Percentiles rank a stretch among this genome's conserved stretches.
phyloP scores from a whole-genome alignment of 1,140 invertebrate species.

The Scaptodrosophila lebanonensis region DNA sequence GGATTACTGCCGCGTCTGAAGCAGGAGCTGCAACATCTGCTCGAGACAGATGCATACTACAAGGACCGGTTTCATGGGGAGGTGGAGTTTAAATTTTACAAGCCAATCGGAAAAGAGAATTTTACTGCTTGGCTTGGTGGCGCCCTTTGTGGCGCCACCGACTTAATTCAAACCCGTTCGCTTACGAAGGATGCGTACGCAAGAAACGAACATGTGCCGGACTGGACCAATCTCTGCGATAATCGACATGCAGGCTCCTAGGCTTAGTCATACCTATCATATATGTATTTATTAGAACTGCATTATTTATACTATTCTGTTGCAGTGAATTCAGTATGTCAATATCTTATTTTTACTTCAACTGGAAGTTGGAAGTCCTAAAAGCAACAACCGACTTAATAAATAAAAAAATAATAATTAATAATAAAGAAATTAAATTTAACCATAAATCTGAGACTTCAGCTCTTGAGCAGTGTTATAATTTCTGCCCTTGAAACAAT shows the following conservation, averaged over 20 bases:
- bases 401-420: too few species aligned
- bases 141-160: conserved; percentile 89
- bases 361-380: too few species aligned
- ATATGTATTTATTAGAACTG: conserved; percentile 15
- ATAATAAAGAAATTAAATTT: too few species aligned
- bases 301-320: conserved; percentile 14
- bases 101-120: conserved; percentile 88
- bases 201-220: conserved; percentile 84
- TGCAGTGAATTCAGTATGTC: too few species aligned
- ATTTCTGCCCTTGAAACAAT: too few species aligned
- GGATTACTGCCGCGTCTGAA: conserved; percentile 88
- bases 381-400: too few species aligned
- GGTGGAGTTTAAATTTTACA: conserved; percentile 85
- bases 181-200: conserved; percentile 87
- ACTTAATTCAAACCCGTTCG: conserved; percentile 85
- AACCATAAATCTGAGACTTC: too few species aligned
- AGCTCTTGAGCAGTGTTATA: too few species aligned
- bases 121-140: conserved; percentile 92
- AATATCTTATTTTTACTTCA: too few species aligned
- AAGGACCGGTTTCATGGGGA: conserved; percentile 77
- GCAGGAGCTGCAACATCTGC: conserved; percentile 84
- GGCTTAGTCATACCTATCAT: not conserved
- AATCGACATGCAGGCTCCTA: conserved; percentile 76
- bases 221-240: conserved; percentile 88
- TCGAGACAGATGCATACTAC: conserved; percentile 81